These are phyloP conservation scores for Dasyornis broadbenti DNA, from an alignment of 2,113 vertebrate genomes.

Conservation along the genomic window DNA sequence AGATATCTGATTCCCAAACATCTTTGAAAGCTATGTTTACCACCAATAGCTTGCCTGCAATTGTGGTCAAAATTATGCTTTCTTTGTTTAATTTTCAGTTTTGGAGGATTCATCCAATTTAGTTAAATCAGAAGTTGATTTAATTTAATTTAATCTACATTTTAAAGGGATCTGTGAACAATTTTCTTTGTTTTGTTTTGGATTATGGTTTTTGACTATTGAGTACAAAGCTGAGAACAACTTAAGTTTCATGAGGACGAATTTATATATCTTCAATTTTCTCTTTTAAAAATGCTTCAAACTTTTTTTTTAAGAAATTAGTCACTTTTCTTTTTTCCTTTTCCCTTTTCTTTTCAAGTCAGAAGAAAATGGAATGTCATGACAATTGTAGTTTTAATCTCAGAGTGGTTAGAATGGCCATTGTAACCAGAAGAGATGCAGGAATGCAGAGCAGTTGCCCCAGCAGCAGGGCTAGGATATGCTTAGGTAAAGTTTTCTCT, in stretches of 20 bases:
- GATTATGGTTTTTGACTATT: not conserved
- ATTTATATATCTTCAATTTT: not conserved
- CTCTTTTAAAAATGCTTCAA: not conserved
- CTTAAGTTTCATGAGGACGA: not conserved
- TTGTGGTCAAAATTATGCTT: conserved; percentile 1
- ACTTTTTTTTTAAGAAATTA: not conserved
- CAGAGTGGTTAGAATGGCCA: not conserved
- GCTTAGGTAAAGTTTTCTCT: not conserved
- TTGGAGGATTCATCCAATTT: not conserved
- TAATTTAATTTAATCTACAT: not conserved
- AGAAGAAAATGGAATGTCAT: not conserved
- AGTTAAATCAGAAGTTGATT: not conserved
- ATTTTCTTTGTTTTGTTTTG: not conserved
- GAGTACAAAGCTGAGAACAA: not conserved
- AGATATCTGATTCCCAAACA: not conserved
- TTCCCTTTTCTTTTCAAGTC: not conserved
- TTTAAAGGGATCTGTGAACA: not conserved
- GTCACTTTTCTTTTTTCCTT: accelerated
- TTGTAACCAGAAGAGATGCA: not conserved
- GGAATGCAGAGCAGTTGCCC: not conserved
- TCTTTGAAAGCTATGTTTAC: not conserved
- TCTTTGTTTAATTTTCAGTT: conserved; percentile 10
- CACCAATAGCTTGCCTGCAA: not conserved
- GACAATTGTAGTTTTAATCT: not conserved
- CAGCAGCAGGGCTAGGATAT: not conserved